phyloP scores from a whole-genome alignment of 2,888 invertebrate species.

The Cacoxenus indagator region DNA sequence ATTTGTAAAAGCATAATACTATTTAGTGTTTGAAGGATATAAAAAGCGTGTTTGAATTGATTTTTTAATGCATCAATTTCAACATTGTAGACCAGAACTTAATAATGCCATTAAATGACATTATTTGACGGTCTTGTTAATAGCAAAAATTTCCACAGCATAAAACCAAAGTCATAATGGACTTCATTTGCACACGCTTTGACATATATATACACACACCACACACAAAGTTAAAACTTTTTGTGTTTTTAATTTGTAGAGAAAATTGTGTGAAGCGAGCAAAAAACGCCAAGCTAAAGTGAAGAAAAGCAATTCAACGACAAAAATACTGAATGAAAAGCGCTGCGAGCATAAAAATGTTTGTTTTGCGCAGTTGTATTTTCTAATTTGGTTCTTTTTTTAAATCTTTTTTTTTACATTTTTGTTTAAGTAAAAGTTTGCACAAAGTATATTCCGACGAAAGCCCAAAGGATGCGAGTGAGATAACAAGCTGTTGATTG shows the following conservation, averaged over 20 bases:
- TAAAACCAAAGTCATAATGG: too few relatives aligned
- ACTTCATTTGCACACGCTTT: too few relatives aligned
- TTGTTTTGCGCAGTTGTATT: constrained; percentile 4
- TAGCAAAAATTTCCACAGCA: too few relatives aligned
- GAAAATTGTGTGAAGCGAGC: background rate
- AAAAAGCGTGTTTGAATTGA: too few relatives aligned
- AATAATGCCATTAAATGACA: too few relatives aligned
- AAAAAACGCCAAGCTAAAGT: background rate
- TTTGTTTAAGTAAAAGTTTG: background rate
- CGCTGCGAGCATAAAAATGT: background rate
- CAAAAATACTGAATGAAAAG: background rate
- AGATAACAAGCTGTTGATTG: constrained; percentile 27
- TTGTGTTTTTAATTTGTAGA: background rate
- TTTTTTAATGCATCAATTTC: too few relatives aligned
- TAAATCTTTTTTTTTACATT: constrained; percentile 3
- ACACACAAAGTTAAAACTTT: background rate
- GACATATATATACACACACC: too few relatives aligned
- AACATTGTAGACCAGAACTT: too few relatives aligned
- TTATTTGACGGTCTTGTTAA: too few relatives aligned
- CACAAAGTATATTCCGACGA: background rate
- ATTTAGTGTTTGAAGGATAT: too few relatives aligned
- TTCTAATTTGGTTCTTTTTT: constrained; percentile 19
- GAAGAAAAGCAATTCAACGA: background rate
- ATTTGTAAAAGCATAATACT: too few relatives aligned
- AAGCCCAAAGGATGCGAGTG: constrained; percentile 16